These are phyloP conservation scores for Pseudolaguvia tuberculata DNA, from an alignment of 2,113 vertebrate genomes.

Conservation along the genomic window DNA sequence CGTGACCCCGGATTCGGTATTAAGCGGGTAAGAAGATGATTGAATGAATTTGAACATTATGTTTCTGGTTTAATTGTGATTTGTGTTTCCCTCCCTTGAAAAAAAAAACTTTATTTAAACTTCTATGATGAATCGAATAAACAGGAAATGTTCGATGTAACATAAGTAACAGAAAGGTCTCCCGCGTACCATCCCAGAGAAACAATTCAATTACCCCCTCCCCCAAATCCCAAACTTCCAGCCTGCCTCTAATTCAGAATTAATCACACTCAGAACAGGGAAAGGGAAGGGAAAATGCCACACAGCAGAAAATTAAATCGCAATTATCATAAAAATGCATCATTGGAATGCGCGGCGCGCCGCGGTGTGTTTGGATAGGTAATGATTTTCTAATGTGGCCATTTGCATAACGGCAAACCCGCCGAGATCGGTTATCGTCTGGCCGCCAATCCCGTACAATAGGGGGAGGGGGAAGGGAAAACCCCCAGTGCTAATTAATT, in stretches of 20 bases:
- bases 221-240: constrained; percentile 64
- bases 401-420: constrained; percentile 95
- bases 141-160: background rate
- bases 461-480: constrained; percentile 45
- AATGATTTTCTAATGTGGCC: constrained; percentile 99
- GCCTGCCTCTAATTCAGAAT: constrained; percentile 91
- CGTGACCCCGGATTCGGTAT: no score
- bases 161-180: no score
- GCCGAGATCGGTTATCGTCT: constrained; percentile 96
- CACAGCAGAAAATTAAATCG: constrained; percentile 90
- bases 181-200: constrained; percentile 47
- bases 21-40: no score
- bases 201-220: constrained; percentile 69
- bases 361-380: constrained; percentile 99
- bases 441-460: constrained; percentile 85
- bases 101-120: background rate
- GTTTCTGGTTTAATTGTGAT: background rate
- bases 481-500: constrained; percentile 98
- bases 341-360: constrained; percentile 99
- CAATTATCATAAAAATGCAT: constrained; percentile 99
- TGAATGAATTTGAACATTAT: background rate
- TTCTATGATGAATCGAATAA: background rate
- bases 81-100: background rate
- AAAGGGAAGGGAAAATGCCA: constrained; percentile 59
- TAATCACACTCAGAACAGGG: constrained; percentile 87